These are phyloP conservation scores for Recurvirostra avosetta DNA, from an alignment of 2,113 vertebrate species.

Conservation along the genomic window DNA sequence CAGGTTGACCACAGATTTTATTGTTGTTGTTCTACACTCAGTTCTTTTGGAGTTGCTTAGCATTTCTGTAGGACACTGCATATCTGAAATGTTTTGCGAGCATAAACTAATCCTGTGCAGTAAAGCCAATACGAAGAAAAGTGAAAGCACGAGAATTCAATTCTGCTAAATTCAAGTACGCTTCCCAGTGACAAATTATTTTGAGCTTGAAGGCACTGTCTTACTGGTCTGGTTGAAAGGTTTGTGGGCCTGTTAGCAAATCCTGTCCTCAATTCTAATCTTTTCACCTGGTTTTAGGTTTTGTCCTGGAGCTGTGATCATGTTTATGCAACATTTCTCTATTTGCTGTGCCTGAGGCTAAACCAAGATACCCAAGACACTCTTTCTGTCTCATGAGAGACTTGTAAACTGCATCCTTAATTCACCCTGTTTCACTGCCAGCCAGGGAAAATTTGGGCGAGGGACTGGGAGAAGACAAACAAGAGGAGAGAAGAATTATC, in stretches of 20 bases:
- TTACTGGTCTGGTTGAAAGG: neutral
- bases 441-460: neutral
- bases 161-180: neutral
- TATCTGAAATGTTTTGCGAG: neutral
- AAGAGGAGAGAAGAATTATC: neutral
- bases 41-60: neutral
- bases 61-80: neutral
- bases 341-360: neutral
- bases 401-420: neutral
- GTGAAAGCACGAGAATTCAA: neutral
- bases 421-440: neutral
- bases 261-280: neutral
- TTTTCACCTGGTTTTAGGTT: neutral
- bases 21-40: neutral
- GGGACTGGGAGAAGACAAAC: neutral
- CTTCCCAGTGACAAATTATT: neutral
- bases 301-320: neutral
- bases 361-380: neutral
- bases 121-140: neutral
- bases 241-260: neutral
- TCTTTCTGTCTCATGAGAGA: neutral
- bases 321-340: neutral
- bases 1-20: neutral
- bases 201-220: neutral
- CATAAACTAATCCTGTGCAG: neutral